Percentiles rank a stretch among this genome's conserved stretches.
Evolutionary conservation across 2,888 invertebrate genomes (phyloP).

Genomic region (Erannis defoliaria): DNA sequence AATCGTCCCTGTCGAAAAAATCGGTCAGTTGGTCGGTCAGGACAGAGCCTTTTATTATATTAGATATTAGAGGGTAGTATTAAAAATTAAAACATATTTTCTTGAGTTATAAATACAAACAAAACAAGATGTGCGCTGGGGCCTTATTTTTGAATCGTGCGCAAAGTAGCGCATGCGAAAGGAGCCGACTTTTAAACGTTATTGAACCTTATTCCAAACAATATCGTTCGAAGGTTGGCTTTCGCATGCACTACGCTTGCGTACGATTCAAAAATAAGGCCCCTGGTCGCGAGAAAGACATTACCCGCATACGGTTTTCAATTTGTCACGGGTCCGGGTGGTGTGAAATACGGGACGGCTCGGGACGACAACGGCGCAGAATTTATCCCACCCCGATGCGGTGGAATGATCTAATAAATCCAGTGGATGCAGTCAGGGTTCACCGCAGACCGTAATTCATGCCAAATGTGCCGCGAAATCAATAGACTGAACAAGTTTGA

Average conservation of each 20-base stretch:
- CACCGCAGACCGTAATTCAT: slow-evolving; percentile 78
- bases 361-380: slow-evolving; percentile 65
- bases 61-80: too few relatives aligned
- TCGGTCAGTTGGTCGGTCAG: too few relatives aligned
- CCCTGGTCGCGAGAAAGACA: slow-evolving; percentile 56
- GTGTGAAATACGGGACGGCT: slow-evolving; percentile 63
- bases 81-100: too few relatives aligned
- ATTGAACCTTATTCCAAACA: too few relatives aligned
- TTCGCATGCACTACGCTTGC: slow-evolving; percentile 34
- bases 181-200: too few relatives aligned
- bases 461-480: slow-evolving; percentile 84
- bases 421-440: slow-evolving; percentile 74
- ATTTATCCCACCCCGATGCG: slow-evolving; percentile 78
- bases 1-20: too few relatives aligned
- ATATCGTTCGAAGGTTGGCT: neutral
- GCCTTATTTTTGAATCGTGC: too few relatives aligned
- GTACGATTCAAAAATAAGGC: slow-evolving; percentile 51
- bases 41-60: too few relatives aligned
- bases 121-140: too few relatives aligned
- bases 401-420: slow-evolving; percentile 82
- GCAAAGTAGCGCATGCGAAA: too few relatives aligned
- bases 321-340: slow-evolving; percentile 65
- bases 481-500: slow-evolving; percentile 64
- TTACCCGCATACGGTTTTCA: slow-evolving; percentile 71
- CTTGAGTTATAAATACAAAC: too few relatives aligned